These are phyloP conservation scores for Drosophila chauvacae DNA, from an alignment of 1,140 invertebrate genomes.

Conservation along the genomic window DNA sequence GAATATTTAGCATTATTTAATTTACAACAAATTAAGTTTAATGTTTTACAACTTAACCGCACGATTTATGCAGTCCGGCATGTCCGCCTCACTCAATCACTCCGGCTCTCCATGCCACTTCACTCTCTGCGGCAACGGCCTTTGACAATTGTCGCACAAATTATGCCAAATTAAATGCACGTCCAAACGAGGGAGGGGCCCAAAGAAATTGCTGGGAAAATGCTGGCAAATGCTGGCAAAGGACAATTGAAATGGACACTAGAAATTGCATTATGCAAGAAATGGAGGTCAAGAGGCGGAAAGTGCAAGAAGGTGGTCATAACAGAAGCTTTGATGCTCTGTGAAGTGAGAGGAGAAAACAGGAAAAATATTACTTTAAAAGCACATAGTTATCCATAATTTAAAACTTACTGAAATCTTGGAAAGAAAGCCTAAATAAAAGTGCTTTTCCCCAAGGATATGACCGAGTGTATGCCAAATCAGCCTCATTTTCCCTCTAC, in stretches of 20 bases:
- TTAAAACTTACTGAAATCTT: background rate
- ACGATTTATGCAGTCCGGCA: conserved; percentile 69
- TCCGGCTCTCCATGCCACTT: background rate
- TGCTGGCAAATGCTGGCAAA: conserved; percentile 19
- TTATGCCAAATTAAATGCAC: conserved; percentile 74
- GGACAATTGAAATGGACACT: conserved; percentile 33
- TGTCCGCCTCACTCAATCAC: conserved; percentile 38
- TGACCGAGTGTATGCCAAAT: background rate
- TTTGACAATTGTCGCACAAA: conserved; percentile 63
- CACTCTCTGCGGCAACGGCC: conserved; percentile 9
- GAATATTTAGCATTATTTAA: conserved; percentile 77
- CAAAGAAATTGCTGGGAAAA: conserved; percentile 13
- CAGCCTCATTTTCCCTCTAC: background rate
- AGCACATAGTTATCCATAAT: background rate
- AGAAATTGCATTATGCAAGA: conserved; percentile 37
- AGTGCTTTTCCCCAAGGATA: background rate
- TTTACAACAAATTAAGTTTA: conserved; percentile 78
- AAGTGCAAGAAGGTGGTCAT: background rate
- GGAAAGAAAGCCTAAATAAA: background rate
- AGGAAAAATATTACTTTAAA: background rate
- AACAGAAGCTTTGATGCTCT: conserved; percentile 2
- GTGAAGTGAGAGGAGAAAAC: background rate
- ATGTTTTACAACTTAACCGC: conserved; percentile 72
- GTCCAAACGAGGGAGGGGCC: conserved; percentile 18
- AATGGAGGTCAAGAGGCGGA: conserved; percentile 27